These are phyloP conservation scores for Hyposmocoma kahamanoa DNA, from an alignment of 1,140 invertebrate species.

Conservation along the genomic window DNA sequence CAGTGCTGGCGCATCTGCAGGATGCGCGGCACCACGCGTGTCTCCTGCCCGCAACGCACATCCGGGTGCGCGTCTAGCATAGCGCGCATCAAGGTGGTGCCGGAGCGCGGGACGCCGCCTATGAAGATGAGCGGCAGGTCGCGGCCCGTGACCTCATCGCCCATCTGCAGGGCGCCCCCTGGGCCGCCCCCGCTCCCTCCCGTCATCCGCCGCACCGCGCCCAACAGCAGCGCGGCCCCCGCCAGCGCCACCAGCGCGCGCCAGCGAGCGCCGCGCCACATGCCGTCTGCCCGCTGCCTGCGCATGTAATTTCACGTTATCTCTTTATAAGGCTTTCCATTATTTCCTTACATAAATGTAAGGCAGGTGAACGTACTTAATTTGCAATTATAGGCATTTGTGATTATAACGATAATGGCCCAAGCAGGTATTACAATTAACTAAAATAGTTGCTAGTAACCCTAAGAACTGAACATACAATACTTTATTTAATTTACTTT, in stretches of 20 bases:
- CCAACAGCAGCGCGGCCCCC: slow-evolving; percentile 36
- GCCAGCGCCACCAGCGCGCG: slow-evolving; percentile 34
- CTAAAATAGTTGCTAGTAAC: too few relatives aligned
- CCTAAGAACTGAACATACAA: too few relatives aligned
- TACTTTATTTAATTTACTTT: too few relatives aligned
- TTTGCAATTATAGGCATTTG: too few relatives aligned
- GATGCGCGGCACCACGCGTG: slow-evolving; percentile 95
- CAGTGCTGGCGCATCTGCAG: slow-evolving; percentile 94
- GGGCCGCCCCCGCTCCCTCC: slow-evolving; percentile 14
- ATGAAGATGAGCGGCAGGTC: slow-evolving; percentile 97
- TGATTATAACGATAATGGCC: too few relatives aligned
- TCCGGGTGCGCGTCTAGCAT: slow-evolving; percentile 99
- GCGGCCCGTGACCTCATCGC: slow-evolving; percentile 63
- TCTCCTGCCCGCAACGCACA: slow-evolving; percentile 98
- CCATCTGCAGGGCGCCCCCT: slow-evolving; percentile 11
- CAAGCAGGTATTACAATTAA: too few relatives aligned
- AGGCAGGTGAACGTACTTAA: too few relatives aligned
- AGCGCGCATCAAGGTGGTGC: slow-evolving; percentile 97
- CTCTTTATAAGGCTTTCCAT: too few relatives aligned
- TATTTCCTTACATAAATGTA: too few relatives aligned
- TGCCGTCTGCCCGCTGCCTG: neutral
- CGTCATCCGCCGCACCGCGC: slow-evolving; percentile 29
- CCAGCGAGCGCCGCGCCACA: slow-evolving; percentile 20
- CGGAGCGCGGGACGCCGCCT: slow-evolving; percentile 96
- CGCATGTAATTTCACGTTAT: too few relatives aligned